phyloP scores from a whole-genome alignment of 1,140 invertebrate genomes.

The Cephus cinctus region DNA sequence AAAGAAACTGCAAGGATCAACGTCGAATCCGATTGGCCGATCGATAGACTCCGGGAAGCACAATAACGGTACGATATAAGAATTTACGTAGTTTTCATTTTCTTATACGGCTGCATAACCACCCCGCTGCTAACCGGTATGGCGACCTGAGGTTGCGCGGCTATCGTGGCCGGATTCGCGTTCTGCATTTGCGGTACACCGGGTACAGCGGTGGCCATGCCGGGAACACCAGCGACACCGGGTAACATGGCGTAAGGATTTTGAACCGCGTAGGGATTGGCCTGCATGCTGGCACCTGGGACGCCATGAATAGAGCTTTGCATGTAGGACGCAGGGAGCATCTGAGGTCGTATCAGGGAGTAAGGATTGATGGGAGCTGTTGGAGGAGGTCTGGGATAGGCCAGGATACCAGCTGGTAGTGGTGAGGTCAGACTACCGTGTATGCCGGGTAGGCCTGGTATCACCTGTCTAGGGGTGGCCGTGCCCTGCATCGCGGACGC shows the following conservation, averaged over 20 bases:
- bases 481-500: constrained; percentile 11
- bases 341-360: constrained; percentile 54
- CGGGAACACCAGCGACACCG: constrained; percentile 38
- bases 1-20: too few relatives aligned
- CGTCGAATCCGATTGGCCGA: not conserved
- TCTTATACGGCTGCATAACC: constrained; percentile 78
- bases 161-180: constrained; percentile 46
- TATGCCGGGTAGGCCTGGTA: constrained; percentile 39
- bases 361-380: constrained; percentile 56
- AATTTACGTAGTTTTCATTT: constrained; percentile 82
- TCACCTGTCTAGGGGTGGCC: constrained; percentile 35
- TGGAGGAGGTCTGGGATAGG: constrained; percentile 61
- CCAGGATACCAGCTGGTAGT: constrained; percentile 51
- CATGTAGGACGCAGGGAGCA: constrained; percentile 47
- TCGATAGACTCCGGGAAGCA: too few relatives aligned
- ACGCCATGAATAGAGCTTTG: constrained; percentile 39
- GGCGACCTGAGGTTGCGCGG: constrained; percentile 47
- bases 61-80: too few relatives aligned
- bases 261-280: constrained; percentile 43
- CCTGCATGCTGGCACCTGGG: constrained; percentile 42
- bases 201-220: constrained; percentile 35
- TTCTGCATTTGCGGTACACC: constrained; percentile 47
- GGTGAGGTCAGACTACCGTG: constrained; percentile 39
- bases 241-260: constrained; percentile 47
- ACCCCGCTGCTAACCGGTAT: constrained; percentile 57